Conservation (phyloP, 2,113 vertebrate genomes). For the Paramisgurnus dabryanus region DNA sequence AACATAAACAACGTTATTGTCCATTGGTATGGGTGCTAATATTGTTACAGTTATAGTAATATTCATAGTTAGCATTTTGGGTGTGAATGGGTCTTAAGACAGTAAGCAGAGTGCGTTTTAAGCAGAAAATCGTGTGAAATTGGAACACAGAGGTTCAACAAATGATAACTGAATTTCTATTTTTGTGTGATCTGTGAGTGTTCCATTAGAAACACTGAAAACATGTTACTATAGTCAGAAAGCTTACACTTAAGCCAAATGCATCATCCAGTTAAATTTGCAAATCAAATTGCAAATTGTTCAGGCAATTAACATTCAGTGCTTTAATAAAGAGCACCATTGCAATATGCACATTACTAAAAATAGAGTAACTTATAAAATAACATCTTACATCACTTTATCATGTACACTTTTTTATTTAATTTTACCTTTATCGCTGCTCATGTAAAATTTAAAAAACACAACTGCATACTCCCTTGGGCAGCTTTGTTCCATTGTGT, state of each 20-base stretch:
- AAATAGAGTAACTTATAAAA: slow-evolving; percentile 19
- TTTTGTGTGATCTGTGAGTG: background rate
- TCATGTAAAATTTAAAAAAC: background rate
- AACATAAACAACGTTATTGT: no score
- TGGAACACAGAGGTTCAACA: no score
- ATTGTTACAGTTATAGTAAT: no score
- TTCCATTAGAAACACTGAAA: background rate
- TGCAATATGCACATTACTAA: background rate
- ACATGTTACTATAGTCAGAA: background rate
- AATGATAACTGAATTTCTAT: no score
- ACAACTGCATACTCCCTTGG: background rate
- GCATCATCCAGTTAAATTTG: slow-evolving; percentile 6
- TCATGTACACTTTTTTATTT: background rate
- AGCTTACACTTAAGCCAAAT: background rate
- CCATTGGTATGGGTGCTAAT: no score
- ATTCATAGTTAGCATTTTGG: no score
- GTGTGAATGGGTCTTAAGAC: no score
- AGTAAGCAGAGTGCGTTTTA: no score
- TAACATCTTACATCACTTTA: slow-evolving; percentile 6
- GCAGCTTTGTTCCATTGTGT: slow-evolving; percentile 27
- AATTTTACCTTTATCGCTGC: slow-evolving; percentile 3
- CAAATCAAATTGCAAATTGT: slow-evolving; percentile 2
- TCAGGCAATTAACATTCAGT: background rate
- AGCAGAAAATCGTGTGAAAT: no score
- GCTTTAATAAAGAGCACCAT: background rate